Evolutionary conservation across 2,797 vertebrate species (phyloP), one percentile per base, ranked within the genome.

Genomic region (Centroberyx gerrardi): DNA sequence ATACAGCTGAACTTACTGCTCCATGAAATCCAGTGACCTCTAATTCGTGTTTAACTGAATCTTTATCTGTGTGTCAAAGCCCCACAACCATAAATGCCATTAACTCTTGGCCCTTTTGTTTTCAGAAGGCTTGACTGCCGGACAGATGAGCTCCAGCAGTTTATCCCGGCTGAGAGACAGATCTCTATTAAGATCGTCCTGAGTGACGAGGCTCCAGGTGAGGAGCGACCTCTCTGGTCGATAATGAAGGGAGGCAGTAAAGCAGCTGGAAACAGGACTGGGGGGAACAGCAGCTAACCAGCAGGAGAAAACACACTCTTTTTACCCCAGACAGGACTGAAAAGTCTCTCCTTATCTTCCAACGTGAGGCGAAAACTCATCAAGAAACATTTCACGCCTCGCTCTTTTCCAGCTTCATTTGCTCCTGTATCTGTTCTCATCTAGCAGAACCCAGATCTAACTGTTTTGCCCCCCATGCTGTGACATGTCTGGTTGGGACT

Each of bases 111-210:
- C 60, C 29, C 42, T 69, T 49, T 78, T 67, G 54, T 80, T 60
- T 76, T 38, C 53, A 8, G 46, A 1, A n/a, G 64, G 27, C 46
- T 68, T 54, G 13, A 12, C n/a, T 27, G 51, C 51, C 51, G 9
- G 51, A 53, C 2, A 53, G 51, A 53, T 64, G 52, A 62, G 81
- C 76, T 68, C 77, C 61, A 28, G 4, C 18, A 56, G n/a, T 71
- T 42, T 4, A 33, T 51, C 58, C 64, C n/a, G 65, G 31, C 79
- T 70, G 58, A 55, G 62, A 60, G 31, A 31, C 6, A 70, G 72
- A 83, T 86, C 81, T 81, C 69, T 10, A 76, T 86, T 81, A 70
- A 77, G 81, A 81, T 75, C 60, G 48, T 74, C 65, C 73, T 68
- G 82, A 82, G 74, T 69, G 83, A 81, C 81, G 17, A 44, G 29